Percentiles rank a stretch among this genome's conserved stretches.
Evolutionary conservation across 1,140 invertebrate species (phyloP).

Genomic region (Rhopalosiphum maidis): DNA sequence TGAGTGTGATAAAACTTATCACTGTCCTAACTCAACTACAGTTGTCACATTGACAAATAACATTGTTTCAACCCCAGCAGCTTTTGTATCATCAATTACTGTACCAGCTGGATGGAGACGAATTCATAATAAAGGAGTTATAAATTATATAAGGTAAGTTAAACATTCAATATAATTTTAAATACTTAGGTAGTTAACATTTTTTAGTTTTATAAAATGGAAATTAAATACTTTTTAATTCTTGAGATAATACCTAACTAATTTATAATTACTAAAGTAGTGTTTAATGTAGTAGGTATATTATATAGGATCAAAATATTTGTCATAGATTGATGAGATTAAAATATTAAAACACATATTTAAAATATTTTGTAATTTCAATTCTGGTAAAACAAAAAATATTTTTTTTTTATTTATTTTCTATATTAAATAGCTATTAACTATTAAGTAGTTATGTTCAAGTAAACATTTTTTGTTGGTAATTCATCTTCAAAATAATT

Average conservation of each 20-base stretch:
- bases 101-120: constrained; percentile 46
- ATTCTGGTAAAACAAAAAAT: background rate
- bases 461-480: background rate
- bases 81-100: constrained; percentile 51
- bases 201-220: background rate
- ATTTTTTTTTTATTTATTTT: background rate
- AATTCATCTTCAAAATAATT: background rate
- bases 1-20: constrained; percentile 32
- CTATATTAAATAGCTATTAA: background rate
- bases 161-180: background rate
- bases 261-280: background rate
- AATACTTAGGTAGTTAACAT: background rate
- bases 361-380: background rate
- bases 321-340: background rate
- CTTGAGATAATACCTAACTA: background rate
- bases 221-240: background rate
- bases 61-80: constrained; percentile 41
- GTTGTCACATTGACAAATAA: constrained; percentile 32
- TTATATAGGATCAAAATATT: background rate
- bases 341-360: background rate
- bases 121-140: constrained; percentile 39
- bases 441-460: background rate
- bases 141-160: constrained; percentile 51
- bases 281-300: background rate
- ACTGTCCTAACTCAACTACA: constrained; percentile 35